Base-by-base conservation (phyloP, 2,113 vertebrate species). In the Lepisosteus osseus region DNA sequence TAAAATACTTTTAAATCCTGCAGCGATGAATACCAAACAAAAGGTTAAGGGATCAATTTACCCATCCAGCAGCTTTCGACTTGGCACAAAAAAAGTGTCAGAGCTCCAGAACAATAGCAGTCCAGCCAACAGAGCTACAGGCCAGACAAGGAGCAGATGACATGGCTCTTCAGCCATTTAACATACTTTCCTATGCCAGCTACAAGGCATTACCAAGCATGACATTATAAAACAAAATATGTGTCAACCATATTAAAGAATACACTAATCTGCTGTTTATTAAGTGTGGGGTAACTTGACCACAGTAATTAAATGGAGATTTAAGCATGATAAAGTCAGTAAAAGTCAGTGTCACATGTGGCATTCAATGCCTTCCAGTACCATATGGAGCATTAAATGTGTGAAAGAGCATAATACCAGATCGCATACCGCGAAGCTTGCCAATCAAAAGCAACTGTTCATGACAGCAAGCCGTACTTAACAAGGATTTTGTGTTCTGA, bases 261-360 rank as follows among this genome's bases (percentile, higher is more conserved):
- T 93, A 91, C 84, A 89, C 90, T 94, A 94, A 93, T 93, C 95
- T 95, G 92, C 86, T 94, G 92, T 94, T 97, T 97, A 97, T 97
- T 96, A 96, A 95, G 93, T 91, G 90, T 88, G 85, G 88, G 87
- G 93, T 92, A 95, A 96, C 92, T 87, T 89, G 94, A 96, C 94
- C 94, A 88, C 88, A 92, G 90, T 84, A 93, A 97, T 98, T 96
- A 96, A 97, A 95, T 89, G 85, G 93, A 95, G 94, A 97, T 96
- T 96, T 96, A 89, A 89, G 87, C 82, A 76, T 80, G 84, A 92
- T 92, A 79, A 83, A 73, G 74, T 76, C 76, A 47, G 78, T 78
- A 88, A 85, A 90, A 85, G 82, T 85, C 87, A 74, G 83, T 82
- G 83, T 92, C 92, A 86, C 87, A 80, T 82, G 84, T 77, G 63